A percentile compares a stretch with the other conserved stretches of the same genome.
Evolutionary conservation across 2,888 invertebrate species (phyloP).

Genomic region (Ochlodes sylvanus): DNA sequence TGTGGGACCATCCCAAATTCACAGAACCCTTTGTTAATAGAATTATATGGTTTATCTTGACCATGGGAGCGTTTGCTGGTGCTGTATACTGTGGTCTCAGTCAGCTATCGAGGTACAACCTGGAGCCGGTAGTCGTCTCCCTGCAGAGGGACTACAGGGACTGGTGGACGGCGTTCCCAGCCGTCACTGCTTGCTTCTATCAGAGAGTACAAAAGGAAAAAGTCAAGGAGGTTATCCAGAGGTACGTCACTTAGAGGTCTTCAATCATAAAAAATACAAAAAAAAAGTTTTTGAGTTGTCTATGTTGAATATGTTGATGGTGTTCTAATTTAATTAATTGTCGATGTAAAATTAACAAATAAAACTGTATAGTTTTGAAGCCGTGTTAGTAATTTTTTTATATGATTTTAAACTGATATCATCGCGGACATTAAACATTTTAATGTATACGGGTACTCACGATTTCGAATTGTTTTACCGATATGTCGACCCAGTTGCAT

Average conservation of each 20-base stretch:
- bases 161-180: conserved; percentile 78
- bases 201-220: conserved; percentile 65
- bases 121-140: conserved; percentile 77
- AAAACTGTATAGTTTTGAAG: too few relatives aligned
- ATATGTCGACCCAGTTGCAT: too few relatives aligned
- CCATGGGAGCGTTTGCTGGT: conserved; percentile 64
- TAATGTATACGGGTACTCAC: too few relatives aligned
- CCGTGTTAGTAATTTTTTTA: too few relatives aligned
- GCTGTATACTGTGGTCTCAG: conserved; percentile 71
- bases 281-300: too few relatives aligned
- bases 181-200: conserved; percentile 74
- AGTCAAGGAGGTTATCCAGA: conserved; percentile 58
- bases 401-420: too few relatives aligned
- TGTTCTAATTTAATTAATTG: too few relatives aligned
- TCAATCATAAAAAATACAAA: too few relatives aligned
- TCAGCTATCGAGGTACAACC: conserved; percentile 70
- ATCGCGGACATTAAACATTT: too few relatives aligned
- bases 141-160: conserved; percentile 72
- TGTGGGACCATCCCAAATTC: background rate
- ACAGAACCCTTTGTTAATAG: conserved; percentile 46
- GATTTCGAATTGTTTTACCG: too few relatives aligned
- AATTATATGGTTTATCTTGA: conserved; percentile 67
- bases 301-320: too few relatives aligned
- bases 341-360: too few relatives aligned
- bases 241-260: conserved; percentile 2